Evolutionary conservation across 2,888 invertebrate species (phyloP).

Genomic region (Beris chalybata): DNA sequence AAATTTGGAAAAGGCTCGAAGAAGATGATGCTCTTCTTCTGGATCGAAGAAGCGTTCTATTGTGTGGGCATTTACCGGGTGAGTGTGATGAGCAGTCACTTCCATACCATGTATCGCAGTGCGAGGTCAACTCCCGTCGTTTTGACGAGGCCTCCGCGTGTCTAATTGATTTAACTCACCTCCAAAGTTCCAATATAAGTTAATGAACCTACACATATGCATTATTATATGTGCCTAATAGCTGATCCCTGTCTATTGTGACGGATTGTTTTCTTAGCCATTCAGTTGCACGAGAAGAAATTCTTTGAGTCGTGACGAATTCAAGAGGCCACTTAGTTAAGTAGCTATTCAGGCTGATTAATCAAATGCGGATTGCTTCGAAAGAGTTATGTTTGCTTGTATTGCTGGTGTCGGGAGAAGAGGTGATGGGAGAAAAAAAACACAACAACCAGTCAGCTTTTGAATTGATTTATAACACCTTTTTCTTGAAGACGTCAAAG

Average conservation of each 20-base stretch:
- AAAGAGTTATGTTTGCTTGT: constrained; percentile 6
- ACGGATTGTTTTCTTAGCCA: no score
- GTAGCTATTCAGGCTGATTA: constrained; percentile 26
- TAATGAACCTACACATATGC: constrained; percentile 30
- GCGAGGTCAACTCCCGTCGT: constrained; percentile 18
- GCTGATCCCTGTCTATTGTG: no score
- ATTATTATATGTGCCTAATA: background rate
- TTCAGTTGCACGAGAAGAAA: no score
- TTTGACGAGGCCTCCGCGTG: constrained; percentile 28
- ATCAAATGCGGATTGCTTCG: constrained; percentile 21
- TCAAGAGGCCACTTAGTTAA: constrained; percentile 26
- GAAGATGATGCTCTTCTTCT: no score
- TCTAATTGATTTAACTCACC: constrained; percentile 35
- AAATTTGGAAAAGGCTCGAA: constrained; percentile 3
- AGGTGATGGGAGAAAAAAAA: background rate
- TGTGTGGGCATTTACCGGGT: no score
- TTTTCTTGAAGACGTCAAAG: no score
- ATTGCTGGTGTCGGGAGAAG: background rate
- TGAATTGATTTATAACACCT: constrained; percentile 14
- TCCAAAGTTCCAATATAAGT: constrained; percentile 14
- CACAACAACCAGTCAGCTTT: background rate
- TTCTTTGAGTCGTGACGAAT: constrained; percentile 20
- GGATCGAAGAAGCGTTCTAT: no score
- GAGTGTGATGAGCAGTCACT: background rate
- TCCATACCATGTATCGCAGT: background rate